Percentiles rank a stretch among this genome's conserved stretches.
phyloP scores from a whole-genome alignment of 2,113 vertebrate genomes.

The Alaudala cheleensis region DNA sequence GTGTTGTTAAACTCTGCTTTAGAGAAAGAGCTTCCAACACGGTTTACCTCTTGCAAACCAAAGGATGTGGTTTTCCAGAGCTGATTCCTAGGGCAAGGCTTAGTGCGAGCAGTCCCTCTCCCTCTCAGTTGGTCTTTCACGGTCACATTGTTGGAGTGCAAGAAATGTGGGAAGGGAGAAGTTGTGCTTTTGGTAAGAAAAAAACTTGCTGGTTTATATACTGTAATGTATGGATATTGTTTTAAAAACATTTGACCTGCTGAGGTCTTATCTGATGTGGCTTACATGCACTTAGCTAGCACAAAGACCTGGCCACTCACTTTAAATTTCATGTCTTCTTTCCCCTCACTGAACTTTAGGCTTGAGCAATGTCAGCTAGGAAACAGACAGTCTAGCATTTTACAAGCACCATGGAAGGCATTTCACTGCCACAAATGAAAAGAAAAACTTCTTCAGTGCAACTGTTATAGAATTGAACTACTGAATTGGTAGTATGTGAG shows the following conservation, averaged over 20 bases:
- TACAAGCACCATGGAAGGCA: not conserved
- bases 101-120: not conserved
- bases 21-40: not conserved
- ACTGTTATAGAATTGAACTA: not conserved
- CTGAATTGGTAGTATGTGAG: not conserved
- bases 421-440: not conserved
- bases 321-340: not conserved
- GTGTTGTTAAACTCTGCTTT: not conserved
- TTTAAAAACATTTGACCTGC: constrained; percentile 33
- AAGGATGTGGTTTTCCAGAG: not conserved
- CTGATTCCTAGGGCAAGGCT: not conserved
- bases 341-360: not conserved
- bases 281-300: not conserved
- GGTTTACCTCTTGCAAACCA: not conserved
- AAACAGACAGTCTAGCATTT: not conserved
- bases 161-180: not conserved
- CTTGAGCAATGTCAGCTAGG: not conserved
- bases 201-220: not conserved
- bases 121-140: not conserved
- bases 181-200: not conserved
- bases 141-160: not conserved
- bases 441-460: not conserved
- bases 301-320: not conserved
- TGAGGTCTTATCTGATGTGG: constrained; percentile 4
- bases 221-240: not conserved